phyloP scores from a whole-genome alignment of 2,888 invertebrate species.

The Lasius platythorax region DNA sequence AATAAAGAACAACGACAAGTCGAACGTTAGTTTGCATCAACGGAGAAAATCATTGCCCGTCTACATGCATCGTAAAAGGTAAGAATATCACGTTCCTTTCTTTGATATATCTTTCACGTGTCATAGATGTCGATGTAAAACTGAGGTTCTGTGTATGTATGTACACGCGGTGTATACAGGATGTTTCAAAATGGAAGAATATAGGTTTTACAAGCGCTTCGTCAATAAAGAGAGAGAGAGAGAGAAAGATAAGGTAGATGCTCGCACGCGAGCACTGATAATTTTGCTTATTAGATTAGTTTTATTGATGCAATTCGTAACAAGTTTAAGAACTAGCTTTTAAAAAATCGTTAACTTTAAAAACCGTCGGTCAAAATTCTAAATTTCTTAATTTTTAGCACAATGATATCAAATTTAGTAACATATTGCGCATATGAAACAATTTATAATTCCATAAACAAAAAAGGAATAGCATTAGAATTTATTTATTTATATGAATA shows the following conservation, averaged over 20 bases:
- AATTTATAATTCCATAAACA: background rate
- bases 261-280: background rate
- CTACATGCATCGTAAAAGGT: conserved; percentile 85
- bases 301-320: background rate
- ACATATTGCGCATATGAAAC: background rate
- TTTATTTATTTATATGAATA: background rate
- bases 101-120: background rate
- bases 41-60: conserved; percentile 85
- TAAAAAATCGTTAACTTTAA: background rate
- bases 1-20: conserved; percentile 63
- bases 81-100: conserved; percentile 55
- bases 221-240: background rate
- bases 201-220: background rate
- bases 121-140: background rate
- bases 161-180: conserved; percentile 4
- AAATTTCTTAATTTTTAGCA: background rate
- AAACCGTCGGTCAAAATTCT: background rate
- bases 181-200: conserved; percentile 16
- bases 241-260: background rate
- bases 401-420: background rate
- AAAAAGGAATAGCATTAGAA: background rate
- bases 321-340: background rate
- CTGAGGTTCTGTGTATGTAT: background rate
- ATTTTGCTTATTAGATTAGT: background rate
- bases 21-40: conserved; percentile 76